phyloP scores from a whole-genome alignment of 2,113 vertebrate species.

The Salvator merianae region DNA sequence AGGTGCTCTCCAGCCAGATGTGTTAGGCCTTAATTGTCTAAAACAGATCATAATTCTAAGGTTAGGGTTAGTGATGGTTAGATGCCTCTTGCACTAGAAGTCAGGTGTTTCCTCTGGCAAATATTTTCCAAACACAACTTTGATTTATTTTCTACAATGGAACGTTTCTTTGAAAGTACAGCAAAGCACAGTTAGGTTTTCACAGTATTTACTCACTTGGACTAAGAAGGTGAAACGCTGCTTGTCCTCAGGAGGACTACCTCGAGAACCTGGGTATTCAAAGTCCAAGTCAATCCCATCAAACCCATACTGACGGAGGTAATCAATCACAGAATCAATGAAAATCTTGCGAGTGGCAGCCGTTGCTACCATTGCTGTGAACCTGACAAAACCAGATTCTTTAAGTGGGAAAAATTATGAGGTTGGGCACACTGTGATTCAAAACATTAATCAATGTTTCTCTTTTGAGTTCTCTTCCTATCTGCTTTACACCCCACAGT shows the following conservation, averaged over 20 bases:
- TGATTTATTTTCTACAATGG: neutral
- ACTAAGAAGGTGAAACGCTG: slow-evolving; percentile 77
- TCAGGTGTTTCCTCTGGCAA: neutral
- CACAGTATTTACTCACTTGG: slow-evolving; percentile 66
- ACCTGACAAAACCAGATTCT: slow-evolving; percentile 60
- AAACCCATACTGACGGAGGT: slow-evolving; percentile 78
- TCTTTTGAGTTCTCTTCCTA: too few species aligned
- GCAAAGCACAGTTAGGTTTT: slow-evolving; percentile 67
- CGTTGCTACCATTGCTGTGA: slow-evolving; percentile 77
- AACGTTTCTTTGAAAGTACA: neutral
- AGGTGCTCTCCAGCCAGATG: neutral
- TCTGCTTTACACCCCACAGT: too few species aligned
- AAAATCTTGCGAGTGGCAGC: slow-evolving; percentile 74
- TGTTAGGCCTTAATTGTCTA: neutral
- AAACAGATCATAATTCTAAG: neutral
- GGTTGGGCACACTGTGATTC: neutral
- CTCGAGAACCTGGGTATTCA: slow-evolving; percentile 82
- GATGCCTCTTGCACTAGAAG: neutral
- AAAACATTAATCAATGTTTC: too few species aligned
- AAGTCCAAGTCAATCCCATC: slow-evolving; percentile 84
- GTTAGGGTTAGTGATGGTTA: neutral
- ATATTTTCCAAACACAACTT: neutral
- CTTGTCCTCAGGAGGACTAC: slow-evolving; percentile 82
- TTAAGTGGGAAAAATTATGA: neutral
- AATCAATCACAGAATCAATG: slow-evolving; percentile 79